Conservation (phyloP, 2,888 invertebrate genomes). For the Xestia ashworthii region DNA sequence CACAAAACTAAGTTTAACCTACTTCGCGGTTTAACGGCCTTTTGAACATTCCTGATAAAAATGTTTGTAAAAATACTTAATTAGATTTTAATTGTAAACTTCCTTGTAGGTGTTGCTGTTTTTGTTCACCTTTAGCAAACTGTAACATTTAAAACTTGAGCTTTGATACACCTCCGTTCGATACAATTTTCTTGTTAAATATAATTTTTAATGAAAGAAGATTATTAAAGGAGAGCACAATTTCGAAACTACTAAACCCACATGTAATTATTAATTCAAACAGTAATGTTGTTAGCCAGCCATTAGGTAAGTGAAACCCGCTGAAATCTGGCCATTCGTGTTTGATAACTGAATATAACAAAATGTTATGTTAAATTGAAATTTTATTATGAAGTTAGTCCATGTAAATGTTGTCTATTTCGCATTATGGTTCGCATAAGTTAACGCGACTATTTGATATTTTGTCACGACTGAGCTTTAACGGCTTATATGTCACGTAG, state of each 20-base stretch:
- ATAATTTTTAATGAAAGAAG: conserved; percentile 10
- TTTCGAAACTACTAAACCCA: conserved; percentile 22
- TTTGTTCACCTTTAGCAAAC: conserved; percentile 22
- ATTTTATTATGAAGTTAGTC: conserved; percentile 23
- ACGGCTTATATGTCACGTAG: conserved; percentile 56
- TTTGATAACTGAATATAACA: conserved; percentile 41
- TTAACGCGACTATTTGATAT: conserved; percentile 51
- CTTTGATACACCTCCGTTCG: background rate
- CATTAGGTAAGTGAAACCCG: conserved; percentile 49
- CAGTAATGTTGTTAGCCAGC: conserved; percentile 45
- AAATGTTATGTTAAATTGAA: conserved; percentile 38
- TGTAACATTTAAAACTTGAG: background rate
- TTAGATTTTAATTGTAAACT: conserved; percentile 66
- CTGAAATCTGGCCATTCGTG: conserved; percentile 44
- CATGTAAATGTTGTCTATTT: conserved; percentile 41
- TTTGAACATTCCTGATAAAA: conserved; percentile 71
- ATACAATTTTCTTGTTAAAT: background rate
- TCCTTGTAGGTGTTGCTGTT: conserved; percentile 51
- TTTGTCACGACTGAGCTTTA: conserved; percentile 46
- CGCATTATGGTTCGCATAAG: conserved; percentile 33
- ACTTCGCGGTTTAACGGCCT: conserved; percentile 73
- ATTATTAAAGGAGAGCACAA: conserved; percentile 10
- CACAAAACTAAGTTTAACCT: conserved; percentile 80
- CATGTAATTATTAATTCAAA: conserved; percentile 48
- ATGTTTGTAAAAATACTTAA: conserved; percentile 67